phyloP scores from a whole-genome alignment of 2,888 invertebrate genomes.

The Catocala sponsa region DNA sequence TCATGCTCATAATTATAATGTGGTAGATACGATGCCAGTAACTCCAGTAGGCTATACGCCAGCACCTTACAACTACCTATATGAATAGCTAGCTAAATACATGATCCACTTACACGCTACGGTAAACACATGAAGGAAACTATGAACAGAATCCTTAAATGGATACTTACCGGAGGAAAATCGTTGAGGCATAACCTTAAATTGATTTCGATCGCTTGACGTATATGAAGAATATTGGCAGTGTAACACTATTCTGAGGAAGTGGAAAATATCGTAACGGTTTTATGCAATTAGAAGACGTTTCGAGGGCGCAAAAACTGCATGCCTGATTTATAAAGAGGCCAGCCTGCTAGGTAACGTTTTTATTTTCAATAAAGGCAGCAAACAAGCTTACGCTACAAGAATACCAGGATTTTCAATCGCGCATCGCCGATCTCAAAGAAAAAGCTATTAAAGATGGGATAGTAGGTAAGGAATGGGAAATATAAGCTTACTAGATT shows the following conservation, averaged over 20 bases:
- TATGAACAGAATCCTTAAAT: not conserved
- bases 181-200: slow-evolving; percentile 7
- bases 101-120: slow-evolving; percentile 9
- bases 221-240: not conserved
- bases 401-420: too few species aligned
- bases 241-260: not conserved
- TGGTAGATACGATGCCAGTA: too few species aligned
- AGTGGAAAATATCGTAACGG: not conserved
- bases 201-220: slow-evolving; percentile 11
- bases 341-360: not conserved
- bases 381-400: too few species aligned
- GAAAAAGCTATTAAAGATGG: too few species aligned
- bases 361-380: too few species aligned
- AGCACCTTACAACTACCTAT: not conserved
- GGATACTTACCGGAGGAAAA: slow-evolving; percentile 2
- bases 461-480: too few species aligned
- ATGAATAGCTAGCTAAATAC: not conserved
- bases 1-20: too few species aligned
- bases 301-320: not conserved
- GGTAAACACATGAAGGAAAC: slow-evolving; percentile 7
- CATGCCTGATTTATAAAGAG: not conserved
- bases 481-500: too few species aligned
- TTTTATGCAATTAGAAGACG: not conserved
- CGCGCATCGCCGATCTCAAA: too few species aligned
- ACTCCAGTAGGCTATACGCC: not conserved